These are phyloP conservation scores for Nothocercus julius DNA, from an alignment of 2,113 vertebrate genomes.

Conservation along the genomic window DNA sequence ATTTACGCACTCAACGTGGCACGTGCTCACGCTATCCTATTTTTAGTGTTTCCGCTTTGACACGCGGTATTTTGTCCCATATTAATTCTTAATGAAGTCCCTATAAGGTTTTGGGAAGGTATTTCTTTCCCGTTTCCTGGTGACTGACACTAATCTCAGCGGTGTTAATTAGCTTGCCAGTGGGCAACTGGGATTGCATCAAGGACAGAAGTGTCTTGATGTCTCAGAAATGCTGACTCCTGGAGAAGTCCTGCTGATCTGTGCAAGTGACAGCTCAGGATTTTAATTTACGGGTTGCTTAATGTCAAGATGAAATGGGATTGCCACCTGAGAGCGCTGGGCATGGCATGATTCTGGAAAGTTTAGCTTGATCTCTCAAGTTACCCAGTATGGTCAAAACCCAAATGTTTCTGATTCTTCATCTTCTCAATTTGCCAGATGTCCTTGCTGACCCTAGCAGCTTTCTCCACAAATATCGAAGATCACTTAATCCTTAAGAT, in stretches of 20 bases:
- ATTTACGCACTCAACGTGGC: neutral
- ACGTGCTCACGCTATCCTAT: neutral
- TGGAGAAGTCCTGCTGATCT: neutral
- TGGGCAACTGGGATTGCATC: neutral
- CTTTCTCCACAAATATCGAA: neutral
- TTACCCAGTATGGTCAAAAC: accelerated
- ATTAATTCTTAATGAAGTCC: neutral
- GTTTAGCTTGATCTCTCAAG: accelerated
- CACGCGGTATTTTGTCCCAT: accelerated
- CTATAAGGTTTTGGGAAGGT: neutral
- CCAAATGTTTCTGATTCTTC: neutral
- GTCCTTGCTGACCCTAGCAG: neutral
- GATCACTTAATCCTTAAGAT: neutral
- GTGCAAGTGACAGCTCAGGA: slow-evolving; percentile 18
- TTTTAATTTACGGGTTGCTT: neutral
- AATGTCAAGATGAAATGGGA: slow-evolving; percentile 28
- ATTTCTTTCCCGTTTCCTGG: slow-evolving; percentile 14
- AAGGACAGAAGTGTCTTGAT: neutral
- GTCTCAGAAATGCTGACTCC: slow-evolving; percentile 33
- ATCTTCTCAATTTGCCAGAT: neutral
- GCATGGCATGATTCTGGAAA: neutral
- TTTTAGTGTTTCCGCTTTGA: neutral
- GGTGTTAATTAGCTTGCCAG: neutral
- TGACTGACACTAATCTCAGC: neutral
- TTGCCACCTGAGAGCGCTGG: neutral